A percentile compares a stretch with the other conserved stretches of the same genome.
Evolutionary conservation across 1,140 invertebrate genomes (phyloP).

Genomic region (Atopsyche davidsoni): DNA sequence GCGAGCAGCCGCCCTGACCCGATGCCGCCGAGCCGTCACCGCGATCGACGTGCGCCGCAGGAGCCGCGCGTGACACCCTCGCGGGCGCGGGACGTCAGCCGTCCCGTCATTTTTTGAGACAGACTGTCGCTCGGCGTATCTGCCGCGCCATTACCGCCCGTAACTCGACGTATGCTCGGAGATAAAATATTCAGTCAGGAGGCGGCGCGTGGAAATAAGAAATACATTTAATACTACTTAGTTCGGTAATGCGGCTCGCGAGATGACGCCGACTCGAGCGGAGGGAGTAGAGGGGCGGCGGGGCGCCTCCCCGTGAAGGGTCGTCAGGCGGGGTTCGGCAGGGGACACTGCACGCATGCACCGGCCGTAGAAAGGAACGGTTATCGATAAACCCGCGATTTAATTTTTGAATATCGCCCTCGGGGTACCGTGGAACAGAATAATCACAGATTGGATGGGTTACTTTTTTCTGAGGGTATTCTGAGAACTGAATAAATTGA

Average conservation of each 20-base stretch:
- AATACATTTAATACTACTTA: conserved; percentile 31
- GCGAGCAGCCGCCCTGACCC: no score
- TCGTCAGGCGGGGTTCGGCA: no score
- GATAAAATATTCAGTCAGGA: conserved; percentile 28
- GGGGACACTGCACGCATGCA: no score
- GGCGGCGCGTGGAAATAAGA: conserved; percentile 21
- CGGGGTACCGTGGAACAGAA: no score
- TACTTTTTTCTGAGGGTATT: no score
- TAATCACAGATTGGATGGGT: no score
- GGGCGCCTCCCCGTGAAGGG: no score
- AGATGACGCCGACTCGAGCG: conserved; percentile 7
- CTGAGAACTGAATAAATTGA: no score
- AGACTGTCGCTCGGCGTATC: conserved; percentile 17
- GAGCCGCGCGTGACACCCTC: conserved; percentile 4
- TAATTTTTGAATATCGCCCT: no score
- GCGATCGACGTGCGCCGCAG: conserved; percentile 5
- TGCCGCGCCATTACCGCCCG: conserved; percentile 19
- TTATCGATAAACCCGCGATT: no score
- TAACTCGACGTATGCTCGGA: conserved; percentile 28
- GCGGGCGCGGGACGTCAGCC: conserved; percentile 1
- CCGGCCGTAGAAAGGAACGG: no score
- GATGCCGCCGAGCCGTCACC: no score
- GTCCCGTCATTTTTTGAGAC: conserved; percentile 24
- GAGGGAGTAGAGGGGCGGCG: conserved; percentile 1
- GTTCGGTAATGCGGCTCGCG: conserved; percentile 13